These are phyloP conservation scores for Onchidella celtica DNA, from an alignment of 2,888 invertebrate genomes.

Conservation along the genomic window DNA sequence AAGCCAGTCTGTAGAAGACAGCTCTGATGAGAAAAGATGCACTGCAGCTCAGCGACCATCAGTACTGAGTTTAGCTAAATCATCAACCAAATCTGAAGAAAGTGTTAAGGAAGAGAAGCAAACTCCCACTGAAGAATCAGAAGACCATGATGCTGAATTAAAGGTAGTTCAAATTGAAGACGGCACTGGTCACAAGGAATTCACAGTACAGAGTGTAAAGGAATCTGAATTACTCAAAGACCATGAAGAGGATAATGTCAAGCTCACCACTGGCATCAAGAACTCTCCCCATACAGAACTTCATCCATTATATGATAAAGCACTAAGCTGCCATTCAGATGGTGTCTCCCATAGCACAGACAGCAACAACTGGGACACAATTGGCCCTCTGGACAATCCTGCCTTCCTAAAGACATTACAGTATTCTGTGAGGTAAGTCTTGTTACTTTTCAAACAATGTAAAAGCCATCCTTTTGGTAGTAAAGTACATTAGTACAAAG, in stretches of 20 bases:
- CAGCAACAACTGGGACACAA: conserved; percentile 43
- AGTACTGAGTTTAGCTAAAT: not conserved
- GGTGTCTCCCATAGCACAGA: conserved; percentile 32
- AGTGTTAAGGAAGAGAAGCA: not conserved
- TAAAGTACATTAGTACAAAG: too few species aligned
- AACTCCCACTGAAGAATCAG: too few species aligned
- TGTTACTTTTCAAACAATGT: not conserved
- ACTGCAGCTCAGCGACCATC: not conserved
- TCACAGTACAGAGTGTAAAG: conserved; percentile 28
- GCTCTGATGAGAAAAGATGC: not conserved
- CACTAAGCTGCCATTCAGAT: not conserved
- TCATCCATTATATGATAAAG: not conserved
- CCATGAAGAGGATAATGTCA: not conserved
- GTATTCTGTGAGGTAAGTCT: conserved; percentile 37
- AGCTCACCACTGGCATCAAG: not conserved
- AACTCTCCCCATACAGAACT: not conserved
- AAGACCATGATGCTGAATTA: not conserved
- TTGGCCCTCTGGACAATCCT: conserved; percentile 49
- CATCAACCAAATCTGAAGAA: not conserved
- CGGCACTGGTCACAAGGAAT: conserved; percentile 26
- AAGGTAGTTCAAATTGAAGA: conserved; percentile 22
- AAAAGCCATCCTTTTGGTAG: too few species aligned
- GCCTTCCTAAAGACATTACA: conserved; percentile 44
- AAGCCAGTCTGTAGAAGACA: not conserved
- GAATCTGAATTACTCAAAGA: conserved; percentile 5